Evolutionary conservation across 2,797 vertebrate species (phyloP), one percentile per base, ranked within the genome.

Genomic region (Alcedo atthis): DNA sequence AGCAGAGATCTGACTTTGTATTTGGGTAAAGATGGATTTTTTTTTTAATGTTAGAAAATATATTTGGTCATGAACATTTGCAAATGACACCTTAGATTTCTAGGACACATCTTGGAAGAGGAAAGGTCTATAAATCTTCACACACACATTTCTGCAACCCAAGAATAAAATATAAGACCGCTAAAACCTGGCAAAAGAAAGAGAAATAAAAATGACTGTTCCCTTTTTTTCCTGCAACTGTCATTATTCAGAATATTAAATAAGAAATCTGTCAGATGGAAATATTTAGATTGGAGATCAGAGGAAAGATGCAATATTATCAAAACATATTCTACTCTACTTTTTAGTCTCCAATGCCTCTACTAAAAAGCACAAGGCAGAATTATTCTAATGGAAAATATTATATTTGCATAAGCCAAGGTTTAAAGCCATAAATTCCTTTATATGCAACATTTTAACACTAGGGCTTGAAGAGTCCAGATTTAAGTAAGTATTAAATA

Each of bases 361-460:
- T 86, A 70, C 70, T 91, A 74, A 76, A 91, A 92, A 83, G 42
- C 53, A 87, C 0, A 0, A 87, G 70, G 67, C 55, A 87, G 46
- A 89, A 59, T 73, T 89, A 87, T 71, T 87, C 67, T 93, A 91
- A 89, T 85, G 80, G 85, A 92, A 95, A 95, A 91, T 57, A 89
- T 87, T 92, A 83, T 73, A 92, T 91, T 93, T 94, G 84, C 85
- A 85, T 93, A 94, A 93, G 77, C 61, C 63, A 74, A 90, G 82
- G 57, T 91, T 90, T 93, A 90, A 94, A 95, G 68, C 80, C 87
- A 86, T 75, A 84, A 74, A 94, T 84, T 85, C 81, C 55, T 94
- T 89, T 81, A 71, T 80, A 82, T 61, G 54, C 35, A 83, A 35
- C 46, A 61, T 91, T 93, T 64, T 82, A 82, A 25, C 25, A 22